Percentiles rank a stretch among this genome's conserved stretches.
Evolutionary conservation across 2,113 vertebrate genomes (phyloP).

Genomic region (Sturnus vulgaris): DNA sequence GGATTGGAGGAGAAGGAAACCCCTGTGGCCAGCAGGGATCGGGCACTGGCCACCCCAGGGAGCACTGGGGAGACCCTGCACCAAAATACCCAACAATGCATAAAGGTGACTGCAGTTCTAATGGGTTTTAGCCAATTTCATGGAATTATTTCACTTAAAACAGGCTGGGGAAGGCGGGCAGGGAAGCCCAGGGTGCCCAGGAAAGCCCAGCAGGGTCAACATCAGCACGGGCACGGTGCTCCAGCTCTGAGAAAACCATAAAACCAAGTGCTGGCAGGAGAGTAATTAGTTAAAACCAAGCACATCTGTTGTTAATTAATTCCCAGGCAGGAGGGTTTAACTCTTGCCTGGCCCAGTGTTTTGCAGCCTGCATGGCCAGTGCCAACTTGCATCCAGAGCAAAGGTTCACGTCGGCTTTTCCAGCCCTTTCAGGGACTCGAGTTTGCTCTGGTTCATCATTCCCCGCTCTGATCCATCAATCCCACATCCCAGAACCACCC

Average conservation of each 20-base stretch:
- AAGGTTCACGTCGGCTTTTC: neutral
- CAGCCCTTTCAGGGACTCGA: neutral
- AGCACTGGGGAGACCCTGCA: neutral
- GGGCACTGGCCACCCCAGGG: accelerated
- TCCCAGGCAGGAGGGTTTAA: constrained; percentile 58
- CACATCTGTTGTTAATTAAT: constrained; percentile 72
- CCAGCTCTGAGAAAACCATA: neutral
- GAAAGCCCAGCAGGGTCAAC: neutral
- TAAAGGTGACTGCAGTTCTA: accelerated
- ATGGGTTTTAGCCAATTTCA: neutral
- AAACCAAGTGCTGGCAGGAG: constrained; percentile 49
- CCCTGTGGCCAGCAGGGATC: accelerated
- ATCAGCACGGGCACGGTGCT: accelerated
- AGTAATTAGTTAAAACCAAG: constrained; percentile 66
- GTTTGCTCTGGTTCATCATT: neutral
- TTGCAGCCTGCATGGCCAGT: neutral
- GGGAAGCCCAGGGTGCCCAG: neutral
- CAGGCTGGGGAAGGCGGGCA: neutral
- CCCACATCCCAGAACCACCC: neutral
- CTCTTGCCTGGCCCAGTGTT: neutral
- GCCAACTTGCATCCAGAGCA: neutral
- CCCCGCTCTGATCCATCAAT: neutral
- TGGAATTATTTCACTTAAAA: neutral
- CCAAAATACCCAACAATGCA: neutral
- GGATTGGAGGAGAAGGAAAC: neutral